A percentile compares a stretch with the other conserved stretches of the same genome.
Conservation (phyloP, 2,113 vertebrate genomes). For the Amazona guildingii region DNA sequence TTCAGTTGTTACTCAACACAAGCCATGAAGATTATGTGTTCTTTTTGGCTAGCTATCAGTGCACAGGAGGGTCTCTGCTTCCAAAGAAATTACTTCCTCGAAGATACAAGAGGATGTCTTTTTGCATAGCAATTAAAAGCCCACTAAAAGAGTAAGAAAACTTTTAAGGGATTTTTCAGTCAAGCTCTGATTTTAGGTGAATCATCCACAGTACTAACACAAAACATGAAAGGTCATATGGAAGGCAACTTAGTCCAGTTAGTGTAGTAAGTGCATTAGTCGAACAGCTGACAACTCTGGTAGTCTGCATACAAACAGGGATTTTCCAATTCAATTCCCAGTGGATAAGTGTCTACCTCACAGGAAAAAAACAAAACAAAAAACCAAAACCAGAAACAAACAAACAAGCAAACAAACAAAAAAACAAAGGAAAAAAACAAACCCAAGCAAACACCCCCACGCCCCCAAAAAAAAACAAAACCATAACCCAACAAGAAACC, state of each 20-base stretch:
- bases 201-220: background rate
- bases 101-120: background rate
- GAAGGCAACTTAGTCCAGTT: background rate
- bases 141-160: background rate
- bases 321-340: background rate
- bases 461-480: background rate
- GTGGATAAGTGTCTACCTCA: background rate
- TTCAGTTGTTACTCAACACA: background rate
- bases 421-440: too few relatives aligned
- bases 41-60: background rate
- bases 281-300: background rate
- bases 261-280: background rate
- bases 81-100: background rate
- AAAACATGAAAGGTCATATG: background rate
- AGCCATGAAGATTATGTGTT: background rate
- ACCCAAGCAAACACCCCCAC: background rate
- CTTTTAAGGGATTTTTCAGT: background rate
- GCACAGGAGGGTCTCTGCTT: background rate
- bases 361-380: background rate
- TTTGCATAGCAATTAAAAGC: background rate
- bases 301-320: background rate
- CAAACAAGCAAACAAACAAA: too few relatives aligned
- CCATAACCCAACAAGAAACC: background rate
- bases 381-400: background rate
- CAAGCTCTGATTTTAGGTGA: background rate